Evolutionary conservation across 2,113 vertebrate species (phyloP).

Genomic region (Cyprinodon brontotheroides): DNA sequence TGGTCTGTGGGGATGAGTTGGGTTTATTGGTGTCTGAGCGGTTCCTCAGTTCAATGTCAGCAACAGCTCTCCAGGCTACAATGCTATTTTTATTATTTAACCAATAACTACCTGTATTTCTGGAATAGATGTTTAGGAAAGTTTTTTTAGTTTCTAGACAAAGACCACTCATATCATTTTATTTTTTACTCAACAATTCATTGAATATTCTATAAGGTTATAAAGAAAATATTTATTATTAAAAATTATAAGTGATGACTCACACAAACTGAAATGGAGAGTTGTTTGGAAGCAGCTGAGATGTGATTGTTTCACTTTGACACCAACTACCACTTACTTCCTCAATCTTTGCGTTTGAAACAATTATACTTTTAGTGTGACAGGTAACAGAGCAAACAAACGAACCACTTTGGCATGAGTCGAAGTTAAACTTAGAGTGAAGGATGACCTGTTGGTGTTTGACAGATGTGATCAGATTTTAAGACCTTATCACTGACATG

Average conservation of each 20-base stretch:
- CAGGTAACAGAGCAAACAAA: background rate
- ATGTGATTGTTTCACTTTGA: conserved; percentile 8
- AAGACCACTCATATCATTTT: too few relatives aligned
- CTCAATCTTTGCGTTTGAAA: background rate
- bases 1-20: too few relatives aligned
- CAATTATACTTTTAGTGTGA: background rate
- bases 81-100: background rate
- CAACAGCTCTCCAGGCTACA: too few relatives aligned
- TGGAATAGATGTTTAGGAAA: background rate
- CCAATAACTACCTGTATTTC: background rate
- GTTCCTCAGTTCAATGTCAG: too few relatives aligned
- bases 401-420: fast-evolving
- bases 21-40: too few relatives aligned
- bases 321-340: background rate
- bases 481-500: too few relatives aligned
- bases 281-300: background rate
- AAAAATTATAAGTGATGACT: background rate
- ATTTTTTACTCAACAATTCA: too few relatives aligned
- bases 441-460: conserved; percentile 25
- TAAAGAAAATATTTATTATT: too few relatives aligned
- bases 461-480: background rate
- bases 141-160: too few relatives aligned
- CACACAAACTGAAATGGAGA: background rate
- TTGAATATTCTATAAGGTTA: too few relatives aligned
- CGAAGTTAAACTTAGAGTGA: conserved; percentile 23